Evolutionary conservation across 2,113 vertebrate genomes (phyloP), one percentile per base, ranked within the genome.

Genomic region (Haemorhous mexicanus): DNA sequence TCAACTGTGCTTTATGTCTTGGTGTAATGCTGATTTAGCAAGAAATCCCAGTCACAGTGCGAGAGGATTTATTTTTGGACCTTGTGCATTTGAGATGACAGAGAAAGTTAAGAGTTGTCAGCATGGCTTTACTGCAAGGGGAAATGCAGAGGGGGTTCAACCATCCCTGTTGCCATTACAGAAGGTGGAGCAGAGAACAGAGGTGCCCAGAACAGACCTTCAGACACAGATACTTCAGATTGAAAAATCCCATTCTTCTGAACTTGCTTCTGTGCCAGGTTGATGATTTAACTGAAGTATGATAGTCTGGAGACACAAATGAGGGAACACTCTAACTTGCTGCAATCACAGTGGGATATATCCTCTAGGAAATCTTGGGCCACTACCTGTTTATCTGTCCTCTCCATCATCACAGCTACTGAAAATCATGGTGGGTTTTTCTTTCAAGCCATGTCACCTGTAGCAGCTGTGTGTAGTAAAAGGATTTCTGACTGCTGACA

Each of bases 21-120:
- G 75, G 47, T 73, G 41, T 95, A 76, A 73, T 96, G 61, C 90
- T 94, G 78, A 93, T 95, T 90, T 94, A 90, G 87, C 92, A 96
- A 94, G 94, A 94, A 96, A 92, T 87, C 52, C 87, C 73, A 89
- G 92, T 95, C 87, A 90, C 53, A 76, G 64, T 35, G 46, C 0
- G 4, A 73, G 87, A 91, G 70, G 70, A 37, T 94, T 95, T 96
- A 33, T 58, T 90, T 86, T 96, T 68, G 96, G 87, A 97, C 84
- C 94, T 94, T 94, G 73, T 37, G 67, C 67, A 95, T 84, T 95
- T 66, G 84, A 95, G 58, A 49, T 87, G 93, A 84, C 93, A 63
- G 67, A 52, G 76, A 80, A 96, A 90, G 70, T 77, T 95, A 84
- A 64, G 44, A 94, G 49, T 52, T 96, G 93, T 94, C 94, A 87